phyloP scores from a whole-genome alignment of 1,140 invertebrate species.

The Diachasma alloeum region DNA sequence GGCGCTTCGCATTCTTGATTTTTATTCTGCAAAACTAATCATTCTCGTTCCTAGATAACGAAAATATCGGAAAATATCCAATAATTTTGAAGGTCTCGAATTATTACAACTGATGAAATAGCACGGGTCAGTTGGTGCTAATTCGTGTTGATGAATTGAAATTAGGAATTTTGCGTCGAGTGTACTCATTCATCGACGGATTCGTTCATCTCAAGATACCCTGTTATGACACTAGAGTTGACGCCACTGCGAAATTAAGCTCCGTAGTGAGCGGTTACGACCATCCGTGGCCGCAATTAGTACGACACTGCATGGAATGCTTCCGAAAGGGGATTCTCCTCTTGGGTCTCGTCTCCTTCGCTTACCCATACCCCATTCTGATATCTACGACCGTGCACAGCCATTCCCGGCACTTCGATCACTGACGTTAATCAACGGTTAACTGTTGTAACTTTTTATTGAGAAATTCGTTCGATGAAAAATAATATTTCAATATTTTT shows the following conservation, averaged over 20 bases:
- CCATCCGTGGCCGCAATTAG: conserved; percentile 63
- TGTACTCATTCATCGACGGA: background rate
- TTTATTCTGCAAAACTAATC: too few species aligned
- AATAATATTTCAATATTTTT: too few species aligned
- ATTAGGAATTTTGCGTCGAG: background rate
- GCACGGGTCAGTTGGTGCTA: too few species aligned
- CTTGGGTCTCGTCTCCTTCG: conserved; percentile 36
- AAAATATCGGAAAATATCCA: too few species aligned
- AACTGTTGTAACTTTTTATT: conserved; percentile 26
- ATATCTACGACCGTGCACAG: conserved; percentile 12
- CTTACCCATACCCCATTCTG: background rate
- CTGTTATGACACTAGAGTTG: conserved; percentile 20
- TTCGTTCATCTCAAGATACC: background rate
- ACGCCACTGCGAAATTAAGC: conserved; percentile 58
- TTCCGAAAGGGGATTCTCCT: conserved; percentile 38
- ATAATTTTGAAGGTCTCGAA: too few species aligned
- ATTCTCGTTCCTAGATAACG: too few species aligned
- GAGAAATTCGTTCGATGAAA: background rate
- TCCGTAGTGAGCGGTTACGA: conserved; percentile 56
- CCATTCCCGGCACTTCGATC: conserved; percentile 48
- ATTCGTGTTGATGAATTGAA: too few species aligned
- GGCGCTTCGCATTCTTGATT: too few species aligned
- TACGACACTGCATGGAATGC: conserved; percentile 60
- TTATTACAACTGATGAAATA: too few species aligned
- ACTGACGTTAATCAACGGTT: conserved; percentile 50